Evolutionary conservation across 2,113 vertebrate genomes (phyloP).

Genomic region (Python bivittatus): DNA sequence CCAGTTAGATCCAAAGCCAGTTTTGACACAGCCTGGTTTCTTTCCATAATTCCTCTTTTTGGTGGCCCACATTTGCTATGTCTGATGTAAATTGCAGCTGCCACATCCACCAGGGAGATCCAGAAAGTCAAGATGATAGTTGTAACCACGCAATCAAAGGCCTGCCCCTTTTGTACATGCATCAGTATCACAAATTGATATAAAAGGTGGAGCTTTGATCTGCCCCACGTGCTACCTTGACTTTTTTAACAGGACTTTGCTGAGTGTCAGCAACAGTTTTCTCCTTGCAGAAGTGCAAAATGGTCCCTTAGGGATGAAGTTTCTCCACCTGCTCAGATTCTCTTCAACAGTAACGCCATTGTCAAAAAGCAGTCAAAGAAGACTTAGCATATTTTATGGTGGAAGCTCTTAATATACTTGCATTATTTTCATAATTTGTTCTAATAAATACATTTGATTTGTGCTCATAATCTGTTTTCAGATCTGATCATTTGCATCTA

Average conservation of each 20-base stretch:
- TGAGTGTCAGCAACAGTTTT: neutral
- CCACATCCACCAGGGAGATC: neutral
- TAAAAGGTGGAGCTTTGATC: neutral
- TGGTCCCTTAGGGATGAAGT: neutral
- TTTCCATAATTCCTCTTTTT: too few relatives aligned
- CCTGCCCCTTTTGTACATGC: neutral
- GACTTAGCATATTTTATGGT: neutral
- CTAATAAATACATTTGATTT: slow-evolving; percentile 1
- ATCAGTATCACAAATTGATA: neutral
- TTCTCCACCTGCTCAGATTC: neutral
- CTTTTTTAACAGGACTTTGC: neutral
- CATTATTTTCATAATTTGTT: neutral
- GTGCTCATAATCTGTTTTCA: slow-evolving; percentile 3
- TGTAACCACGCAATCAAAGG: neutral
- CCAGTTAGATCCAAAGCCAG: too few relatives aligned
- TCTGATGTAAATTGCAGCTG: too few relatives aligned
- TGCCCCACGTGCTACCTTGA: neutral
- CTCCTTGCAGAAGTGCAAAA: neutral
- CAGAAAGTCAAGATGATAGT: neutral
- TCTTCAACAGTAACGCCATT: neutral
- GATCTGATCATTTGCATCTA: neutral
- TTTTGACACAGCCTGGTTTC: too few relatives aligned
- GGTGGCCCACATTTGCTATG: too few relatives aligned
- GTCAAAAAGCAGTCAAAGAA: neutral
- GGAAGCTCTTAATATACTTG: neutral